phyloP scores from a whole-genome alignment of 2,888 invertebrate species.

The Drosophila stalkeri region DNA sequence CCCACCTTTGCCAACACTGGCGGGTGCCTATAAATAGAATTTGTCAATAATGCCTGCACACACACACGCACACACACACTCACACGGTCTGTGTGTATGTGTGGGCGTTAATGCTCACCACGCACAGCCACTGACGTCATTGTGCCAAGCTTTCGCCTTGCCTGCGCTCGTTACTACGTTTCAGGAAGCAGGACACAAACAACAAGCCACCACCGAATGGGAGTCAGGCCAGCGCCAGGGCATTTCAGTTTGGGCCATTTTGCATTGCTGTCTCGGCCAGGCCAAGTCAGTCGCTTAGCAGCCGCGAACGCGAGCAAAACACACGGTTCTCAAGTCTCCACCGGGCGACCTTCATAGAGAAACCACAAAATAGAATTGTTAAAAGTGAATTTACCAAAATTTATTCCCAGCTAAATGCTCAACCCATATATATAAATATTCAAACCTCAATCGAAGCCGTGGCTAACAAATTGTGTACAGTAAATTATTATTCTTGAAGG shows the following conservation, averaged over 20 bases:
- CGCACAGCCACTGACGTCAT: slow-evolving; percentile 80
- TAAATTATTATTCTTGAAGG: slow-evolving; percentile 35
- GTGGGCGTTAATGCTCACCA: slow-evolving; percentile 61
- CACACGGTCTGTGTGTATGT: slow-evolving; percentile 25
- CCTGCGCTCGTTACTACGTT: slow-evolving; percentile 70
- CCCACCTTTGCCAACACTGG: slow-evolving; percentile 46
- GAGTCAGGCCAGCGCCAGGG: slow-evolving; percentile 33
- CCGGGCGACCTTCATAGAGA: slow-evolving; percentile 47
- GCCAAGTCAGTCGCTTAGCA: slow-evolving; percentile 77
- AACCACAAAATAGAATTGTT: slow-evolving; percentile 20
- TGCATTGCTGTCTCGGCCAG: slow-evolving; percentile 47
- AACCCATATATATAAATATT: neutral
- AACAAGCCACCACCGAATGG: slow-evolving; percentile 42
- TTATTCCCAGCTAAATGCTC: neutral
- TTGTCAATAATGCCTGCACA: slow-evolving; percentile 69
- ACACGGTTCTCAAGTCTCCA: slow-evolving; percentile 30
- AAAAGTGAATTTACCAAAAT: slow-evolving; percentile 15
- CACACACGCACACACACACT: slow-evolving; percentile 39
- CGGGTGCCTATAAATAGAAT: slow-evolving; percentile 71
- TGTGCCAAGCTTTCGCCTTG: slow-evolving; percentile 70
- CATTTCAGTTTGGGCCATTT: slow-evolving; percentile 65
- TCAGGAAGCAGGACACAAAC: slow-evolving; percentile 67
- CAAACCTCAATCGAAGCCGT: slow-evolving; percentile 1
- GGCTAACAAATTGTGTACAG: slow-evolving; percentile 2
- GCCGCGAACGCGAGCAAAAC: slow-evolving; percentile 76